Percentiles rank a stretch among this genome's conserved stretches.
phyloP scores from a whole-genome alignment of 2,113 vertebrate species.

The Dromiciops gliroides region DNA sequence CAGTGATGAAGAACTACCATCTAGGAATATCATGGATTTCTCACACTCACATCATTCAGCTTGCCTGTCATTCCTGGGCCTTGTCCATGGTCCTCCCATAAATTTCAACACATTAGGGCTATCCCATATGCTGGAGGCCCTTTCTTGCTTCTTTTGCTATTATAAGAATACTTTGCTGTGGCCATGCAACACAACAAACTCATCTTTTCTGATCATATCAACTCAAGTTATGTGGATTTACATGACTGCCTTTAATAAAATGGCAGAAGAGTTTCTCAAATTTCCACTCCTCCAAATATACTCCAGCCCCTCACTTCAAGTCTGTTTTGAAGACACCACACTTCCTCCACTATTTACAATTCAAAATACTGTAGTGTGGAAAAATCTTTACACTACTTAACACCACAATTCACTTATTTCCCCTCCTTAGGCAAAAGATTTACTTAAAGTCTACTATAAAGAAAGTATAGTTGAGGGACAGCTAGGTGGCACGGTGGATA shows the following conservation, averaged over 20 bases:
- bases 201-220: background rate
- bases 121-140: background rate
- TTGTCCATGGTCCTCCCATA: background rate
- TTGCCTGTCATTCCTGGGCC: background rate
- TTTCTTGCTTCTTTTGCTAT: too few relatives aligned
- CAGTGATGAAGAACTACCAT: background rate
- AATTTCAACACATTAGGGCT: background rate
- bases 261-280: background rate
- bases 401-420: background rate
- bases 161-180: background rate
- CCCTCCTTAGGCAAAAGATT: background rate
- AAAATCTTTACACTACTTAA: background rate
- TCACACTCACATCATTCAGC: background rate
- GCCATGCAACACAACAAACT: background rate
- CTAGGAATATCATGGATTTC: background rate
- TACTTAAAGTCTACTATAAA: background rate
- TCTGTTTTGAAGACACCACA: background rate
- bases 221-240: background rate
- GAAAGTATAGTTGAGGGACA: background rate
- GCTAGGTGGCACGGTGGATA: too few relatives aligned
- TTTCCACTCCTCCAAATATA: background rate
- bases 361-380: background rate
- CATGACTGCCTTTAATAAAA: background rate
- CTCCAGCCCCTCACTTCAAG: background rate
- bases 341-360: background rate